phyloP scores from a whole-genome alignment of 2,113 vertebrate genomes.

The Cepphus grylle region DNA sequence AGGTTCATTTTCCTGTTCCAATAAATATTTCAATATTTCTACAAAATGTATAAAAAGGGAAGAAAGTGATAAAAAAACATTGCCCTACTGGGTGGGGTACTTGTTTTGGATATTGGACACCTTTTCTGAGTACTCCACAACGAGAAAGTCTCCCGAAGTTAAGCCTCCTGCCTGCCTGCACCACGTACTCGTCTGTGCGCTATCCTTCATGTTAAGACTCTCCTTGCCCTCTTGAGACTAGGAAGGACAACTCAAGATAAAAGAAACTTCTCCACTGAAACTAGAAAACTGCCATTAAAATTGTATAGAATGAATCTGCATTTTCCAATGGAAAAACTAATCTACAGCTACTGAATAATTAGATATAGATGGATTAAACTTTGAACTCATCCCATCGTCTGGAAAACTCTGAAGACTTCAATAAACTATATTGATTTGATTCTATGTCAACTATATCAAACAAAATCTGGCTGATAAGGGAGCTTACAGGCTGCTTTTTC shows the following conservation, averaged over 20 bases:
- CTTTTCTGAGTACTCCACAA: background rate
- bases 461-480: background rate
- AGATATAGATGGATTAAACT: background rate
- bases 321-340: background rate
- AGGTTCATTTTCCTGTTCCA: background rate
- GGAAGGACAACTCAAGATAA: background rate
- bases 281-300: background rate
- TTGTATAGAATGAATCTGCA: background rate
- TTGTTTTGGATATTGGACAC: background rate
- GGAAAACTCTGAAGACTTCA: background rate
- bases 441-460: background rate
- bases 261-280: background rate
- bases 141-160: background rate
- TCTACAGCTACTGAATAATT: background rate
- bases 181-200: rapidly evolving
- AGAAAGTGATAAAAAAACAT: background rate
- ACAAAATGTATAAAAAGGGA: background rate
- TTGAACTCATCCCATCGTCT: background rate
- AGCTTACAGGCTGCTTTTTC: background rate
- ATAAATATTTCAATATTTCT: background rate
- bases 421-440: background rate
- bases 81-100: background rate
- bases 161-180: background rate
- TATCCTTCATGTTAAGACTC: background rate
- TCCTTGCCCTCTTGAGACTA: background rate